phyloP scores from a whole-genome alignment of 2,888 invertebrate species.

The Ferrisia virgata region DNA sequence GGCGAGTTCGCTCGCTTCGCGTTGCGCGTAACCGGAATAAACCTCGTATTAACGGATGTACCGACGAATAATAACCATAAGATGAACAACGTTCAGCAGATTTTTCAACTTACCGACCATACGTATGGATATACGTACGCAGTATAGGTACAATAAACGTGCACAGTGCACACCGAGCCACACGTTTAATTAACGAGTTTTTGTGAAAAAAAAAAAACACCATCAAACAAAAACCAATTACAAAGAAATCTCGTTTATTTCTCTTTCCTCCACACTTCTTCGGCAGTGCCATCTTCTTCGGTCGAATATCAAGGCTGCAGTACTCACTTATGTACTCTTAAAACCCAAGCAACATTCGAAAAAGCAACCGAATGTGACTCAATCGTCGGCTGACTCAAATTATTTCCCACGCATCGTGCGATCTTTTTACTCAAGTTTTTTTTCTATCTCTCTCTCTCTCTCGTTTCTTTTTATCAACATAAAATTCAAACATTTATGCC shows the following conservation, averaged over 20 bases:
- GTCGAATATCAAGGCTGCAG: neutral
- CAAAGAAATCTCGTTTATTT: neutral
- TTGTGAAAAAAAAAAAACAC: slow-evolving; percentile 3
- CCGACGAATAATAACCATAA: neutral
- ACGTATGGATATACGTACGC: too few species aligned
- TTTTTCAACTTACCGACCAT: neutral
- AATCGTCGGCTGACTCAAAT: neutral
- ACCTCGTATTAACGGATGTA: neutral
- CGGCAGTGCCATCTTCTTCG: neutral
- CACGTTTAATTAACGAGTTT: neutral
- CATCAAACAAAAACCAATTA: neutral
- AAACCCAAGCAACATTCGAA: too few species aligned
- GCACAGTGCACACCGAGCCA: neutral
- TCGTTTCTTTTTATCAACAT: neutral
- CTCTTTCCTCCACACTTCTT: too few species aligned
- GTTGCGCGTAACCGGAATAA: slow-evolving; percentile 13
- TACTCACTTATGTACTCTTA: neutral
- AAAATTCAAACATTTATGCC: neutral
- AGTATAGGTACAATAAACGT: too few species aligned
- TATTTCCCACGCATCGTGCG: slow-evolving; percentile 20
- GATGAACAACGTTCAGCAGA: neutral
- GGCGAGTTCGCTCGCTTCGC: neutral
- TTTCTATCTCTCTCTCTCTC: too few species aligned
- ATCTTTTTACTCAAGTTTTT: neutral
- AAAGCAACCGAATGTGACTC: neutral